Evolutionary conservation across 2,113 vertebrate species (phyloP).

Genomic region (Megaceryle maxima): DNA sequence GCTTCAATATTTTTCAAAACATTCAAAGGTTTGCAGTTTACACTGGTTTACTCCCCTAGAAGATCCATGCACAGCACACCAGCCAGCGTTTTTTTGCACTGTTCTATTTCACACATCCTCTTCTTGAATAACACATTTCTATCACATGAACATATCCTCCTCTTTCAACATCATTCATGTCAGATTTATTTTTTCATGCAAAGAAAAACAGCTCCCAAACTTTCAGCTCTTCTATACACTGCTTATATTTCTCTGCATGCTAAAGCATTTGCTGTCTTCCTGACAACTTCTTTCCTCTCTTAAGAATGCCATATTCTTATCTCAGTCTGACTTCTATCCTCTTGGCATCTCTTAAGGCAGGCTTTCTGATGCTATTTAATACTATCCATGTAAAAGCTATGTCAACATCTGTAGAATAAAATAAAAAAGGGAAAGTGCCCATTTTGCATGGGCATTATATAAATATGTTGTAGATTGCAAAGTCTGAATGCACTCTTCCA

Average conservation of each 20-base stretch:
- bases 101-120: constrained; percentile 50
- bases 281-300: neutral
- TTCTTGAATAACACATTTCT: constrained; percentile 15
- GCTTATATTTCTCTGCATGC: neutral
- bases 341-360: neutral
- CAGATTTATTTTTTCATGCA: constrained; percentile 35
- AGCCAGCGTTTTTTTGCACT: neutral
- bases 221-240: neutral
- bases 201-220: constrained; percentile 24
- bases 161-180: neutral
- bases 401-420: neutral
- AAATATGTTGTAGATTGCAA: neutral
- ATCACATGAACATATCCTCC: constrained; percentile 19
- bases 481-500: neutral
- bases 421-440: neutral
- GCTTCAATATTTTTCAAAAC: neutral
- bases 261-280: neutral
- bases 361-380: neutral
- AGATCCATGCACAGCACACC: neutral
- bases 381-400: neutral
- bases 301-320: neutral
- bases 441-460: neutral
- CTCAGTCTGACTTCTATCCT: neutral
- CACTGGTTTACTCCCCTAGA: neutral
- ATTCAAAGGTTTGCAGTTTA: neutral